phyloP scores from a whole-genome alignment of 1,140 invertebrate genomes.

The Calycopis cecrops region DNA sequence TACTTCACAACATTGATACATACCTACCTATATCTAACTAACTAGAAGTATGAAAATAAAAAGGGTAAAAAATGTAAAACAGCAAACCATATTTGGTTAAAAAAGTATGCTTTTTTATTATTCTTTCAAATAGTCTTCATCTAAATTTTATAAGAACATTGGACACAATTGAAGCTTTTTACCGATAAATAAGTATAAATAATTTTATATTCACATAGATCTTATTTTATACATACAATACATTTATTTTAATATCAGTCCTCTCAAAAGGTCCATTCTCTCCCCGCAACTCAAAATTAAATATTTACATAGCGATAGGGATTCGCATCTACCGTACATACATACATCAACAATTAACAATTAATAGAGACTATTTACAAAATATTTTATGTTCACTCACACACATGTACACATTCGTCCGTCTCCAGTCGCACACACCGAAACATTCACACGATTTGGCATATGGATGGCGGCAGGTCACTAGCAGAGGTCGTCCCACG shows the following conservation, averaged over 20 bases:
- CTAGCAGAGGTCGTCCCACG: conserved; percentile 61
- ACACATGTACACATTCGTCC: conserved; percentile 50
- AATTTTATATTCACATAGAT: conserved; percentile 75
- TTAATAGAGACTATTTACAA: conserved; percentile 75
- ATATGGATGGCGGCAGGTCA: conserved; percentile 66
- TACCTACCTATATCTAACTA: neutral
- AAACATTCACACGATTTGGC: conserved; percentile 67
- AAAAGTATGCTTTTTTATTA: conserved; percentile 75
- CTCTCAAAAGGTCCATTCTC: conserved; percentile 74
- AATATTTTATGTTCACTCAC: conserved; percentile 48
- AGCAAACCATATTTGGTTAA: conserved; percentile 66
- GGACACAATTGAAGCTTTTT: conserved; percentile 75
- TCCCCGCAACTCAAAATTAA: conserved; percentile 73
- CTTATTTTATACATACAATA: conserved; percentile 74
- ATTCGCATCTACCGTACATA: conserved; percentile 72
- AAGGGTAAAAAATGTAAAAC: conserved; percentile 33
- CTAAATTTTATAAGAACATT: conserved; percentile 75
- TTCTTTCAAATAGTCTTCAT: conserved; percentile 75
- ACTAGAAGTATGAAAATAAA: conserved; percentile 8
- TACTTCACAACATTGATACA: no score
- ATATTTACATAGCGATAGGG: conserved; percentile 74
- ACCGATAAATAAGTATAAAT: conserved; percentile 76
- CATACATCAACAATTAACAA: conserved; percentile 75
- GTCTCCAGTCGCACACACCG: conserved; percentile 52
- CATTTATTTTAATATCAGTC: conserved; percentile 73